These are phyloP conservation scores for Drosophila maculinotata DNA, from an alignment of 2,888 invertebrate genomes.

Conservation along the genomic window DNA sequence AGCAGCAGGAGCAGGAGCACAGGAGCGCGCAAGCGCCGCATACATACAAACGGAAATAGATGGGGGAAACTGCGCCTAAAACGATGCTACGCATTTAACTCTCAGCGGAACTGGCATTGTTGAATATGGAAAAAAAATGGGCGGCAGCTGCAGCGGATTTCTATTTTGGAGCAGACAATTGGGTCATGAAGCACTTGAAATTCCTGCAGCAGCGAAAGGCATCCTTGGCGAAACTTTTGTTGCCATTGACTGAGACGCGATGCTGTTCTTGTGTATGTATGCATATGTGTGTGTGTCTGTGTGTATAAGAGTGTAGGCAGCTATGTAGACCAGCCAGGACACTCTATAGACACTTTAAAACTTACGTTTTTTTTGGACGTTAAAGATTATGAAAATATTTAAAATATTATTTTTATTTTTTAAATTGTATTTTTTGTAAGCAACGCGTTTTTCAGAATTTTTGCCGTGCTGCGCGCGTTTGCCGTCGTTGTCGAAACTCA, in stretches of 20 bases:
- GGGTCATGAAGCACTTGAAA: conserved; percentile 53
- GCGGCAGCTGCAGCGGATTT: conserved; percentile 15
- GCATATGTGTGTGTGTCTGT: neutral
- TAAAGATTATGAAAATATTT: conserved; percentile 3
- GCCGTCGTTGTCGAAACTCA: conserved; percentile 67
- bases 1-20: conserved; percentile 22
- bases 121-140: conserved; percentile 4
- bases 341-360: conserved; percentile 9
- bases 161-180: conserved; percentile 26
- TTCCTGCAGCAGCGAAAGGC: conserved; percentile 4
- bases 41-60: conserved; percentile 65
- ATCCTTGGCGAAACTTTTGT: conserved; percentile 6
- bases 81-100: conserved; percentile 60
- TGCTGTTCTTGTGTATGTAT: conserved; percentile 19
- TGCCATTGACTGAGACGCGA: conserved; percentile 7
- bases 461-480: conserved; percentile 67
- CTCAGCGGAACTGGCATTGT: conserved; percentile 20
- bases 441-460: conserved; percentile 1
- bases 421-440: conserved; percentile 16
- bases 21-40: conserved; percentile 51
- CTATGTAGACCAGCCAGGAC: neutral
- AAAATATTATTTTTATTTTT: neutral
- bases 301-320: neutral
- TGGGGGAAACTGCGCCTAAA: conserved; percentile 48
- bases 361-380: conserved; percentile 35